Conservation (phyloP, 1,140 invertebrate genomes). For the Musca domestica region DNA sequence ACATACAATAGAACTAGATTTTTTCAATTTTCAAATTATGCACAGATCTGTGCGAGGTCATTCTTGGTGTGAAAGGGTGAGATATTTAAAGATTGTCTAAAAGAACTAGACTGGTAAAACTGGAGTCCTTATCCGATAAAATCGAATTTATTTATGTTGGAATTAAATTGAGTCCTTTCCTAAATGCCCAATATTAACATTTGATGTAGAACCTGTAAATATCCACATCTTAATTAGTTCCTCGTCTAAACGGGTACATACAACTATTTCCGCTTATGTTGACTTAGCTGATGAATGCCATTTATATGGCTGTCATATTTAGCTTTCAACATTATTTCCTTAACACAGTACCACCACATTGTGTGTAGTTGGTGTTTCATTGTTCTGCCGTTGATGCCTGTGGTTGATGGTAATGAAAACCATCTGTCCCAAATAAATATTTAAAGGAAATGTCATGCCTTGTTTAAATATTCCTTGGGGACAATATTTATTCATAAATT, state of each 20-base stretch:
- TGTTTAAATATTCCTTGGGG: conserved; percentile 16
- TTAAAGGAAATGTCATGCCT: conserved; percentile 13
- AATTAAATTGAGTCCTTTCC: too few relatives aligned
- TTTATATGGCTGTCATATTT: neutral
- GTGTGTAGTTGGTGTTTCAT: neutral
- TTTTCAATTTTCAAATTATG: too few relatives aligned
- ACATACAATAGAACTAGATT: too few relatives aligned
- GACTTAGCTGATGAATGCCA: neutral
- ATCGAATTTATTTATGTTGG: too few relatives aligned
- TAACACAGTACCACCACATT: neutral
- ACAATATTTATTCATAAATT: too few relatives aligned
- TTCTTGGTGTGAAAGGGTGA: too few relatives aligned
- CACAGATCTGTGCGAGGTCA: too few relatives aligned
- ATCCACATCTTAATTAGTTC: neutral
- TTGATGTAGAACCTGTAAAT: too few relatives aligned
- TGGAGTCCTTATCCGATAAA: too few relatives aligned
- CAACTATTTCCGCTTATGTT: neutral
- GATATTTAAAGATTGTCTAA: too few relatives aligned
- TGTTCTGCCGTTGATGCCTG: neutral
- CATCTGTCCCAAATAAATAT: conserved; percentile 20
- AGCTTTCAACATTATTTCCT: neutral
- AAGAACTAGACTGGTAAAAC: too few relatives aligned
- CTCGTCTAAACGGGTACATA: neutral
- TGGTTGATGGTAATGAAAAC: neutral
- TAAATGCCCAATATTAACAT: too few relatives aligned